Conservation (phyloP, 2,113 vertebrate genomes). For the Empidonax traillii region DNA sequence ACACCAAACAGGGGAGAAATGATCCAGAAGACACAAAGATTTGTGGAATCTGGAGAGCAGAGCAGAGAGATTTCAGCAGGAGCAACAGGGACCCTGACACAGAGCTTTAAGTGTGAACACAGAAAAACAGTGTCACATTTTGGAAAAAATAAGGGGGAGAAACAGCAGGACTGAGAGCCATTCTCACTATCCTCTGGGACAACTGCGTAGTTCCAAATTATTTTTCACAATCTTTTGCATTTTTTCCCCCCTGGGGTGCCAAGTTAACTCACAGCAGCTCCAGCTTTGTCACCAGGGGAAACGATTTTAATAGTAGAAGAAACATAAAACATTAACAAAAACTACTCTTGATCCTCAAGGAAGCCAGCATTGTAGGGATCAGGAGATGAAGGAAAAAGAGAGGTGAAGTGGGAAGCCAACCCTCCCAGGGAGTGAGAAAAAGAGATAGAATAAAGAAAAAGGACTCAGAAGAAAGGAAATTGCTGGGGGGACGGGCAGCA, state of each 20-base stretch:
- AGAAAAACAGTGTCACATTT: neutral
- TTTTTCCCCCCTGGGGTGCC: neutral
- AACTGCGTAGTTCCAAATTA: neutral
- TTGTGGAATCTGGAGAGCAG: neutral
- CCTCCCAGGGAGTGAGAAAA: neutral
- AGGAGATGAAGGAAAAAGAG: neutral
- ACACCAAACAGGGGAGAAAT: neutral
- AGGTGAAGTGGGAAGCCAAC: neutral
- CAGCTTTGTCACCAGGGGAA: neutral
- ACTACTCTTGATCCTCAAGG: neutral
- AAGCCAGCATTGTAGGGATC: neutral
- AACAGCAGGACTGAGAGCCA: neutral
- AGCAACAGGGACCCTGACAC: neutral
- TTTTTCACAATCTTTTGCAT: neutral
- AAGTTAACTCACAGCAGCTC: neutral
- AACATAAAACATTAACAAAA: constrained; percentile 19
- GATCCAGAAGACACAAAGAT: neutral
- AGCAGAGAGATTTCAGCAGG: neutral
- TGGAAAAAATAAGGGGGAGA: neutral
- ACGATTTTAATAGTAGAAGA: neutral
- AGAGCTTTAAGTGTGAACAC: neutral
- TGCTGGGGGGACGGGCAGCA: neutral
- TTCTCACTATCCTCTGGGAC: neutral
- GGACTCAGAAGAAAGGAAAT: constrained; percentile 44
- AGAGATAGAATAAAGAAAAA: neutral